Base-by-base conservation (phyloP, 1,140 invertebrate species). In the Drosophila obscura region DNA sequence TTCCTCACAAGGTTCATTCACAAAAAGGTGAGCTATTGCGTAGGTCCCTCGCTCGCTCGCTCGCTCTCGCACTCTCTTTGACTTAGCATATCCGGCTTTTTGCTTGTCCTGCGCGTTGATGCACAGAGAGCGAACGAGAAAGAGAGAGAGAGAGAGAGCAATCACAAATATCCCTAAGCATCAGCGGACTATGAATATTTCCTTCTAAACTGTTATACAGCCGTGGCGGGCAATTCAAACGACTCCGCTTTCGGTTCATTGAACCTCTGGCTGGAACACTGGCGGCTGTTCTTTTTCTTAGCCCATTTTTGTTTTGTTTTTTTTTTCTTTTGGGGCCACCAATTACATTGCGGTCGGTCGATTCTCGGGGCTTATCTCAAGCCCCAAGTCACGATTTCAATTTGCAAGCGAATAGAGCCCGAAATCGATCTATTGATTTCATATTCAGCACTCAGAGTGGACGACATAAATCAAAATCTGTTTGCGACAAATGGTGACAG, bases 391-490 rank as follows among this genome's bases (percentile, higher is more conserved):
- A 88, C 83, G 83, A 88, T 88, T 88, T 79, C 80, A 88, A 88
- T 88, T 88, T 88, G 83, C 75, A 76, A 87, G 67, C 66, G 64
- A 69, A 73, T 61, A 77, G 55, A 83, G 59, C 74, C 66, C 67
- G 45, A 81, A 79, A 83, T 87, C 83, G 83, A 87, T 79, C 83
- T 87, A 88, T 88, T 83, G 83, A 88, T 88, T 88, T 80, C 83
- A 88, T 88, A 88, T 88, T 88, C 83, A 88, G 83, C 83, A 73
- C 83, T 88, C 84, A 77, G 60, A 83, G 79, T 83, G 79, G 82
- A 88, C 83, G 76, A 83, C 83, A 88, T 88, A 88, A 88, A 88
- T 88, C 83, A 88, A 88, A 88, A 88, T 76, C 64, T 68, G 57
- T 39, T 51, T 66, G 56, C 35, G 62, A 60, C 69, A 64, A 63